phyloP scores from a whole-genome alignment of 2,113 vertebrate genomes.

The Pipra filicauda region DNA sequence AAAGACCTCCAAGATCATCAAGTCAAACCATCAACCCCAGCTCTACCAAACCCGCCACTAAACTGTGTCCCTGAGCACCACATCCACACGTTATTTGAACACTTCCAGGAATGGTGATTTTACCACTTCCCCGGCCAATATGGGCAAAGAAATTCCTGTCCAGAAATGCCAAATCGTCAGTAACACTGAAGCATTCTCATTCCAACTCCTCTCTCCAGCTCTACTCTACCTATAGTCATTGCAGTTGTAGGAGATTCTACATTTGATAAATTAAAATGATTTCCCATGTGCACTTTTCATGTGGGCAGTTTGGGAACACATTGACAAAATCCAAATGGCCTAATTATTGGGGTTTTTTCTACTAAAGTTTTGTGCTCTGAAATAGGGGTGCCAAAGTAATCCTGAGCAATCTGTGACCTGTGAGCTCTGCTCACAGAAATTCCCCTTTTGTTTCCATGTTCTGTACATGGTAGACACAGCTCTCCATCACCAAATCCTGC shows the following conservation, averaged over 20 bases:
- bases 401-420: not conserved
- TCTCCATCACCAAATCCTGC: not conserved
- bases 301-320: not conserved
- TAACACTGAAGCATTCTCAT: not conserved
- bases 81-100: not conserved
- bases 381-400: not conserved
- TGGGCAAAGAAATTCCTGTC: not conserved
- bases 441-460: not conserved
- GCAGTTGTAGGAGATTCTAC: not conserved
- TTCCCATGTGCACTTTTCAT: not conserved
- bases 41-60: not conserved
- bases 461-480: rapidly evolving
- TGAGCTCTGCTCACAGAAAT: not conserved
- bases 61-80: not conserved
- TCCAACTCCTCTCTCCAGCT: not conserved
- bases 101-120: not conserved
- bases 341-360: not conserved
- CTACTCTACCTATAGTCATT: not conserved
- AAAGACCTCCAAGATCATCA: not conserved
- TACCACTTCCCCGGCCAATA: not conserved
- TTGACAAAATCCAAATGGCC: not conserved
- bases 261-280: not conserved
- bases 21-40: rapidly evolving
- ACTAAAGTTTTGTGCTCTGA: not conserved
- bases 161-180: not conserved